These are phyloP conservation scores for Etia nguti DNA, from an alignment of 2,113 vertebrate genomes.

Conservation along the genomic window DNA sequence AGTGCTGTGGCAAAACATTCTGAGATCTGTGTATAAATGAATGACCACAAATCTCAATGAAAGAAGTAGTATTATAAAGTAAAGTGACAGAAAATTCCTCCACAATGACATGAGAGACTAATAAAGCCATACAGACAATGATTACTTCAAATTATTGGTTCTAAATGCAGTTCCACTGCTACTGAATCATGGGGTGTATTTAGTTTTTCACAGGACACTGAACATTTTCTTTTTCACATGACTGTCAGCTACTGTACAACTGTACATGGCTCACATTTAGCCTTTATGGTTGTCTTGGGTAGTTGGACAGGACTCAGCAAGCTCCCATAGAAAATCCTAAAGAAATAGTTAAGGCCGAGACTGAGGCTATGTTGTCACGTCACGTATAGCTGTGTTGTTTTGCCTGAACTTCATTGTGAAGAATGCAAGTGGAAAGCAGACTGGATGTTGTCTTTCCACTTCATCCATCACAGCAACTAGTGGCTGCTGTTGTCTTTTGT, in stretches of 20 bases:
- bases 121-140: neutral
- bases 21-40: neutral
- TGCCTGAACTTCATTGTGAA: neutral
- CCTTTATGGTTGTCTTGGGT: neutral
- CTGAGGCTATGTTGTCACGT: accelerated
- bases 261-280: neutral
- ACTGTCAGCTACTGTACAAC: neutral
- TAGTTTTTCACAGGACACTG: neutral
- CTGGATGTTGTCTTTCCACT: neutral
- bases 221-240: neutral
- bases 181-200: neutral
- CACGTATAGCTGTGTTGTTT: neutral
- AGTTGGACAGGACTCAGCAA: neutral
- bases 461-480: neutral
- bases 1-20: neutral
- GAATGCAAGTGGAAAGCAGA: neutral
- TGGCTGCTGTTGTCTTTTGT: neutral
- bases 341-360: neutral
- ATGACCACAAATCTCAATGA: neutral
- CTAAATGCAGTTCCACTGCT: neutral
- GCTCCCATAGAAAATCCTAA: neutral
- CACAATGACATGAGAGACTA: neutral
- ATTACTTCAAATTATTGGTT: neutral
- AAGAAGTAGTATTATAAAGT: neutral
- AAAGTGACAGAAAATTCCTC: neutral